Evolutionary conservation across 2,888 invertebrate species (phyloP), one percentile per base, ranked within the genome.

Genomic region (Rhagophthalmus giganteus): DNA sequence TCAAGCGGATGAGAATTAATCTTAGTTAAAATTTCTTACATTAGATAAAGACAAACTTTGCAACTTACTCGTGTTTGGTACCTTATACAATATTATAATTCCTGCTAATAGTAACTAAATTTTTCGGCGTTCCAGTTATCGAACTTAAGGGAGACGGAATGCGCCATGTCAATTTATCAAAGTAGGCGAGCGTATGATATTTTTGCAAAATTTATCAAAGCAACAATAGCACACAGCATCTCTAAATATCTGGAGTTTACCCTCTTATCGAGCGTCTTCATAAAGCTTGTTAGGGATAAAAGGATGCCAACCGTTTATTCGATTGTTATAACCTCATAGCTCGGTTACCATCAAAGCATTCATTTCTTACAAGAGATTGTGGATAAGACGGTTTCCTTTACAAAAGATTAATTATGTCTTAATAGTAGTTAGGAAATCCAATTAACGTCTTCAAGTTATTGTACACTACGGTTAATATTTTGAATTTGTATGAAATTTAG

Each of bases 201-300:
- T 20, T 20, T 20, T 20, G 20, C 3, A 20, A 20, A 15, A 12
- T 10, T 28, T 41, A 41, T 41, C 40, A 32, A 41, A 41, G 40
- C 13, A 41, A 31, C 40, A 41, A 41, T 31, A 32, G 9, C 32
- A 28, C 20, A 41, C 6, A 41, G n/a, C 30, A 14, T 41, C 32
- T 41, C 40, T 16, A 40, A 40, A 40, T 40, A 40, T 40, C 40
- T 41, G 15, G 25, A 20, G 20, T 41, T 41, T 24, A 24, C 31
- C 14, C 41, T 16, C 16, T 28, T 42, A 27, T 37, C 49, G 27
- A 37, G 32, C 49, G 42, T 34, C 38, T 49, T 32, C 49, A 49
- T 49, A 49, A 49, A 49, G 40, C 40, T 41, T 41, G 40, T 41
- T 41, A 41, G 32, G 31, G 40, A 41, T 41, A 41, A 41, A 41